Base-by-base conservation (phyloP, 2,888 invertebrate genomes). In the Lycia hirtaria region DNA sequence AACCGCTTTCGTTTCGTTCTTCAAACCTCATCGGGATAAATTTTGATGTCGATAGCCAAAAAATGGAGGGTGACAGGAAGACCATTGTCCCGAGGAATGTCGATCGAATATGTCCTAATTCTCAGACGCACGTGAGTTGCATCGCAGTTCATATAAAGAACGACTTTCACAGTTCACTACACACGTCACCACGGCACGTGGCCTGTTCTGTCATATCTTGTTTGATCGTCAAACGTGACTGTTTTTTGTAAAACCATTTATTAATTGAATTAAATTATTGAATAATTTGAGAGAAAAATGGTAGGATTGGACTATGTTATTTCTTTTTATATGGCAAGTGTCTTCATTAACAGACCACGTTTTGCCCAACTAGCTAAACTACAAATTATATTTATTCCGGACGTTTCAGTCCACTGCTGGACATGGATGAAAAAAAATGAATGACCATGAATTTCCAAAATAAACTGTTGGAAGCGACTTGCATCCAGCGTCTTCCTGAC, bases 161-260 rank as follows among this genome's bases (percentile, higher is more conserved):
- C 59, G 62, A 78, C 78, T 79, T 79, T 79, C 79, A 77, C 79
- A n/a, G n/a, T n/a, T n/a, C n/a, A n/a, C n/a, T n/a, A n/a, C 77
- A 56, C 58, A 65, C 63, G 56, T 55, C 52, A 55, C 64, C 59
- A n/a, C n/a, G 50, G 64, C 62, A 67, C 60, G 66, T 71, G 71
- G 71, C 73, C 69, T 62, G 19, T 57, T 62, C 65, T 69, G 65
- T 60, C 49, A 51, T 57, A 51, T 65, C 68, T 72, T 69, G 65
- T 68, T 62, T 60, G 54, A 49, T 50, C 45, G 43, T 60, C 28
- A 59, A 47, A 76, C 76, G 72, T 73, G 74, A 72, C 71, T 65
- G 57, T 62, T 37, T 48, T 71, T 41, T 38, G 52, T 51, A 65
- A 64, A 57, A 63, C 51, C 20, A 51, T 37, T 26, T 22, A 38